These are phyloP conservation scores for Antechinus flavipes DNA, from an alignment of 2,113 vertebrate species.

Conservation along the genomic window DNA sequence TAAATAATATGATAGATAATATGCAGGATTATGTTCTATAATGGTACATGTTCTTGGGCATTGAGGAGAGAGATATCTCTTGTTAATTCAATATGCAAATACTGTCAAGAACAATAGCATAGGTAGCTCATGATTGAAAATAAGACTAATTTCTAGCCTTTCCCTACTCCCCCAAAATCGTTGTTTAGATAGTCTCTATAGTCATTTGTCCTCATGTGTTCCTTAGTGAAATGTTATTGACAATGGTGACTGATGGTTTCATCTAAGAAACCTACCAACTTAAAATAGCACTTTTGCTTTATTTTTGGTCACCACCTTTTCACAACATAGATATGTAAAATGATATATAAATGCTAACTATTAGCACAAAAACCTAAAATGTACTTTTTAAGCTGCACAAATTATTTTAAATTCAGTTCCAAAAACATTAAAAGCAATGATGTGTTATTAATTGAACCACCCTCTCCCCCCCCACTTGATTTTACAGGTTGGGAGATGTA, in stretches of 20 bases:
- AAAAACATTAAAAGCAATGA: constrained; percentile 7
- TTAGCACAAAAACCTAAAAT: constrained; percentile 1
- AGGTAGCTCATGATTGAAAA: neutral
- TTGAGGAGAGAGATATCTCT: neutral
- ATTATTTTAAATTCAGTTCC: constrained; percentile 12
- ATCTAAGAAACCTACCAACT: neutral
- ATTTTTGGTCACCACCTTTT: constrained; percentile 9
- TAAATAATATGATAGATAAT: neutral
- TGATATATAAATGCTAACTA: neutral
- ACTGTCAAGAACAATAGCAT: neutral
- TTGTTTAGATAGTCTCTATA: neutral
- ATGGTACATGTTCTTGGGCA: neutral
- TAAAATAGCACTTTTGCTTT: neutral
- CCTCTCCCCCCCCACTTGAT: neutral
- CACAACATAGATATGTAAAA: neutral
- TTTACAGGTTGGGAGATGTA: neutral
- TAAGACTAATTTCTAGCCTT: neutral
- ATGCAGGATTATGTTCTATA: neutral
- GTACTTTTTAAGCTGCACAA: constrained; percentile 26
- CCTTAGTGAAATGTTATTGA: neutral
- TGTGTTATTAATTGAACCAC: constrained; percentile 26
- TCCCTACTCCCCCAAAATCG: neutral
- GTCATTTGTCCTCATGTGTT: neutral
- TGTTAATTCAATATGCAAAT: neutral
- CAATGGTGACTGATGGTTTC: neutral